phyloP scores from a whole-genome alignment of 2,797 vertebrate genomes.

The Helostoma temminkii region DNA sequence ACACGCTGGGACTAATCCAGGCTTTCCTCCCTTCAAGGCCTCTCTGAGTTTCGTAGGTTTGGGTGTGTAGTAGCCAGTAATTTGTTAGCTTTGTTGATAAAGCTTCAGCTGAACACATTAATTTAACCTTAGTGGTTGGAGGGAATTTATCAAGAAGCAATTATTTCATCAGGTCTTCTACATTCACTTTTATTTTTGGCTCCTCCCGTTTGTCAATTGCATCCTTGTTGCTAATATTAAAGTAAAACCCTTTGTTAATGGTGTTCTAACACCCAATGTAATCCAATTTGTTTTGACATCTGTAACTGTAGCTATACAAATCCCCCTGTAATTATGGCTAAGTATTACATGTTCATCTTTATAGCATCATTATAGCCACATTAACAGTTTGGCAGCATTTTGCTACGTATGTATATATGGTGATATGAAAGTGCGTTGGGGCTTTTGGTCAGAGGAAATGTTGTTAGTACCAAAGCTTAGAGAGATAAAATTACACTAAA shows the following conservation, averaged over 20 bases:
- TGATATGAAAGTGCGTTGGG: no score
- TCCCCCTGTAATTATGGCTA: no score
- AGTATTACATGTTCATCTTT: no score
- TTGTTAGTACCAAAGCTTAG: no score
- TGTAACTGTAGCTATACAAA: not conserved
- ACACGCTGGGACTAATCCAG: slow-evolving; percentile 78
- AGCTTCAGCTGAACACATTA: slow-evolving; percentile 52
- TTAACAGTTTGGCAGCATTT: no score
- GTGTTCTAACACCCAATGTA: not conserved
- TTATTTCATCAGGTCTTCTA: slow-evolving; percentile 12
- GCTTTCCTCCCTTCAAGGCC: slow-evolving; percentile 69
- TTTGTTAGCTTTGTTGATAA: slow-evolving; percentile 66
- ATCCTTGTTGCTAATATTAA: not conserved
- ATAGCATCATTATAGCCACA: no score
- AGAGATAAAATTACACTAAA: no score
- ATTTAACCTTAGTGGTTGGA: slow-evolving; percentile 51
- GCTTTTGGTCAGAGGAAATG: no score
- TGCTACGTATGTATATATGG: no score
- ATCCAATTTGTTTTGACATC: not conserved
- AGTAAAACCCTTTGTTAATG: slow-evolving; percentile 1
- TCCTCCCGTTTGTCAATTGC: slow-evolving; percentile 2
- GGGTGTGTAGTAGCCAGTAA: slow-evolving; percentile 51
- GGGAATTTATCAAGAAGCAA: slow-evolving; percentile 52
- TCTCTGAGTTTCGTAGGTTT: slow-evolving; percentile 56
- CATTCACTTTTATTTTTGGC: slow-evolving; percentile 1